These are phyloP conservation scores for Nannobrachium achirus DNA, from an alignment of 2,113 vertebrate species.

Conservation along the genomic window DNA sequence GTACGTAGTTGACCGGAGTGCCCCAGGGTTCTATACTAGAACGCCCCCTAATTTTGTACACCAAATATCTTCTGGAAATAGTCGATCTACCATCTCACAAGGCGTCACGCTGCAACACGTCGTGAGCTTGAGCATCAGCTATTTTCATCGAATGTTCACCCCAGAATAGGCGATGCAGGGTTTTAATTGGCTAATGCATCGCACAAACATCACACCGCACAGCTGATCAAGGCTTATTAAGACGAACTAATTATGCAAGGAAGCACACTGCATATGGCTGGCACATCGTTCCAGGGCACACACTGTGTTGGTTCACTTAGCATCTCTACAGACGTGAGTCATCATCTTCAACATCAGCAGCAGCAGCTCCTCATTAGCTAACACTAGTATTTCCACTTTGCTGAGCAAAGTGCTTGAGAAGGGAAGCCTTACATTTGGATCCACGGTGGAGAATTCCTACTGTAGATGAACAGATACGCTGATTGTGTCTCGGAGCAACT, in stretches of 20 bases:
- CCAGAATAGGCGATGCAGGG: not conserved
- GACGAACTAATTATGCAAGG: conserved; percentile 36
- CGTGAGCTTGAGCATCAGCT: no score
- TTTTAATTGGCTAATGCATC: conserved; percentile 4
- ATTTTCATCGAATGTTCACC: not conserved
- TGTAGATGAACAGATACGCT: conserved; percentile 25
- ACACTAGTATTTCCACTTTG: conserved; percentile 65
- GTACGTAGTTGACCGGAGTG: no score
- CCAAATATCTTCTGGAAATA: no score
- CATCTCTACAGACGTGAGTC: conserved; percentile 67
- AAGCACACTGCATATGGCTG: conserved; percentile 17
- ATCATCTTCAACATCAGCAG: conserved; percentile 25
- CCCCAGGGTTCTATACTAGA: no score
- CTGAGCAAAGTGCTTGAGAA: conserved; percentile 56
- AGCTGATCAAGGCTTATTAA: conserved; percentile 33
- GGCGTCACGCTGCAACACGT: no score
- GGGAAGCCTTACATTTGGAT: conserved; percentile 30
- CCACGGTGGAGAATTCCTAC: conserved; percentile 28
- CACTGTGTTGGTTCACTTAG: conserved; percentile 55
- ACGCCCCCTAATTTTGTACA: no score
- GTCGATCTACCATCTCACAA: no score
- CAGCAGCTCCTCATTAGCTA: conserved; percentile 68
- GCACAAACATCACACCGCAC: not conserved
- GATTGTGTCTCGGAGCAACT: conserved; percentile 39
- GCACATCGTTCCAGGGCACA: not conserved